Percentiles rank a stretch among this genome's conserved stretches.
Conservation (phyloP, 2,888 invertebrate species). For the Mimachlamys varia region DNA sequence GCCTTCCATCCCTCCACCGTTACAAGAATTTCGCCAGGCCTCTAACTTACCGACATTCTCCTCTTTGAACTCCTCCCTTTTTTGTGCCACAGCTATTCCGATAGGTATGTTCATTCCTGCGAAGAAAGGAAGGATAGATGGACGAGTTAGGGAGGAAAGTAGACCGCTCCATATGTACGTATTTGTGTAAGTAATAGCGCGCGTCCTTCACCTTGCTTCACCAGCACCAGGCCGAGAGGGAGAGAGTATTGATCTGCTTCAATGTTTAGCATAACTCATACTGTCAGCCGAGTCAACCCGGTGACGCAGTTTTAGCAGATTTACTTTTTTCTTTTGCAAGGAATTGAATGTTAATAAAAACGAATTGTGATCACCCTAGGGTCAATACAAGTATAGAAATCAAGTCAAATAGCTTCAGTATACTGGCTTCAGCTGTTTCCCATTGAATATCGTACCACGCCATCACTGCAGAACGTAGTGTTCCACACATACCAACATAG, state of each 20-base stretch:
- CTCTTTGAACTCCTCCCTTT: slow-evolving; percentile 51
- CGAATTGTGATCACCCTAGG: not conserved
- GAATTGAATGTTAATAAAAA: not conserved
- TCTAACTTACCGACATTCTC: slow-evolving; percentile 44
- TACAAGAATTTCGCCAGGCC: not conserved
- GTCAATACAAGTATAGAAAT: not conserved
- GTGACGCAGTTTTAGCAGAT: not conserved
- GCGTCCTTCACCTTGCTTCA: slow-evolving; percentile 14
- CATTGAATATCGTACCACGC: no score
- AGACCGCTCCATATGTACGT: slow-evolving; percentile 34
- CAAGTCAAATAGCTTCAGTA: not conserved
- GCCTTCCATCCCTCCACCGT: not conserved
- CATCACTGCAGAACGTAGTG: no score
- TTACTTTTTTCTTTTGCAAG: not conserved
- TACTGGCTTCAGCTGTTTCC: not conserved
- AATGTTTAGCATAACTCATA: slow-evolving; percentile 3
- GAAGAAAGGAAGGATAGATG: slow-evolving; percentile 3
- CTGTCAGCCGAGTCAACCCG: not conserved
- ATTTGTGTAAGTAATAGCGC: slow-evolving; percentile 12
- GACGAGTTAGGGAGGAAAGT: slow-evolving; percentile 13
- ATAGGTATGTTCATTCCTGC: slow-evolving; percentile 68
- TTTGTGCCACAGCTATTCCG: slow-evolving; percentile 73
- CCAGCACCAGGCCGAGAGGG: slow-evolving; percentile 7
- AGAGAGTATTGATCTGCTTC: not conserved
- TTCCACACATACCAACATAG: not conserved